Percentiles rank a stretch among this genome's conserved stretches.
These are phyloP conservation scores for Baryphthengus martii DNA, from an alignment of 2,113 vertebrate genomes.

Conservation along the genomic window DNA sequence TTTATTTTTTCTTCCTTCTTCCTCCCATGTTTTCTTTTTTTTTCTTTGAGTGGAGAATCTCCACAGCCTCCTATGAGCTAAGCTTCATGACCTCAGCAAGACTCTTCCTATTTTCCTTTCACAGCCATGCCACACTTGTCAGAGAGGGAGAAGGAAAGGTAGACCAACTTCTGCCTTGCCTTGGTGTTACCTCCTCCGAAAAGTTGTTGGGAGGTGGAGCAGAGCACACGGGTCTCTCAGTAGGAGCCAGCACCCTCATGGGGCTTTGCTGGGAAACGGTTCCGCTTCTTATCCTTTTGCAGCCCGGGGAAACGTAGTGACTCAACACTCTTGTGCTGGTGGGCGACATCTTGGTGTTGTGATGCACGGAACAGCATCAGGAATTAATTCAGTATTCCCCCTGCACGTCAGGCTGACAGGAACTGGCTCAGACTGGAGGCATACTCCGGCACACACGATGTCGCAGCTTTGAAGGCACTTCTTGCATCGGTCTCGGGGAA, in stretches of 20 bases:
- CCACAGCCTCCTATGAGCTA: not conserved
- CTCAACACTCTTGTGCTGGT: not conserved
- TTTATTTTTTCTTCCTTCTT: not conserved
- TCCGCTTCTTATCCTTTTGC: not conserved
- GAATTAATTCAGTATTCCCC: constrained; percentile 21
- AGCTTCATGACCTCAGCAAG: constrained; percentile 1
- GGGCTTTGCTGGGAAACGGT: not conserved
- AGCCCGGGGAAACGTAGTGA: not conserved
- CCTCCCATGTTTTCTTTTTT: not conserved
- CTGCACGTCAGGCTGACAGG: not conserved
- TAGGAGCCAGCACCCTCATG: not conserved
- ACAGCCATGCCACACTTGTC: not conserved
- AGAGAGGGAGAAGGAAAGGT: not conserved
- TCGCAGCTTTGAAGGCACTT: not conserved
- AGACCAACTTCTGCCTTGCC: not conserved
- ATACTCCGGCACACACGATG: fast-evolving
- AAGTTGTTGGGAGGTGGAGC: not conserved
- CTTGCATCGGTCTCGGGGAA: fast-evolving
- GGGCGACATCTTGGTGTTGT: not conserved
- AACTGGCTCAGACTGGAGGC: not conserved
- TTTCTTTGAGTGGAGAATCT: not conserved
- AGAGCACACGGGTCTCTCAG: not conserved
- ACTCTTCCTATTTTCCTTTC: not conserved
- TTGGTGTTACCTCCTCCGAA: not conserved
- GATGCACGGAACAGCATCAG: not conserved